A percentile compares a stretch with the other conserved stretches of the same genome.
Evolutionary conservation across 1,140 invertebrate genomes (phyloP).

Genomic region (Drosophila parabipectinata): DNA sequence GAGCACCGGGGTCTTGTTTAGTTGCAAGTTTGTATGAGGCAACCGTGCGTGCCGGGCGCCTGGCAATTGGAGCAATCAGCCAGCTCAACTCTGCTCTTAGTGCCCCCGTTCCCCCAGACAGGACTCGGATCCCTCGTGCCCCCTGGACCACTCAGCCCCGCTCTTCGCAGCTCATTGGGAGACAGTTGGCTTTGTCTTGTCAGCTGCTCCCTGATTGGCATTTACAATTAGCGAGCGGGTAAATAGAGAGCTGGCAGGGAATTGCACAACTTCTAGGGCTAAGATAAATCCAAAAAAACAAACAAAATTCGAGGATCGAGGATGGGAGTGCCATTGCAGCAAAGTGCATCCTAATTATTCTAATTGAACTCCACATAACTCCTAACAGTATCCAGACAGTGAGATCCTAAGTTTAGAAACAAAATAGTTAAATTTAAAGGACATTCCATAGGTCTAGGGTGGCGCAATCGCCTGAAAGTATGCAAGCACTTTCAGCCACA

Average conservation of each 20-base stretch:
- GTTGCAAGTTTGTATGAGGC: constrained; percentile 77
- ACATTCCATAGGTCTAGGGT: too few relatives aligned
- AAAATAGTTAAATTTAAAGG: too few relatives aligned
- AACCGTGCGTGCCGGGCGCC: constrained; percentile 74
- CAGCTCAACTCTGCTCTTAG: constrained; percentile 47
- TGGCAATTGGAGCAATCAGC: constrained; percentile 78
- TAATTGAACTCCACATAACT: too few relatives aligned
- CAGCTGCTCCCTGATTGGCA: constrained; percentile 72
- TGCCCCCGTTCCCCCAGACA: constrained; percentile 21
- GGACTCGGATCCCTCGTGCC: constrained; percentile 24
- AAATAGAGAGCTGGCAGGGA: constrained; percentile 50
- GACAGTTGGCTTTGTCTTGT: constrained; percentile 49
- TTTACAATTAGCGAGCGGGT: constrained; percentile 82
- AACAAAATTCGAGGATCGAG: not conserved
- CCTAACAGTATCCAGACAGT: too few relatives aligned
- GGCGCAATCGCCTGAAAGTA: constrained; percentile 35
- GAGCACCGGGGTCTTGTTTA: constrained; percentile 50
- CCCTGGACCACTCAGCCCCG: constrained; percentile 5
- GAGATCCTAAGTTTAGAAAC: too few relatives aligned
- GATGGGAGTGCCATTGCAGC: not conserved
- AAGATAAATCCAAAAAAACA: constrained; percentile 17
- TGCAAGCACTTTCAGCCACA: not conserved
- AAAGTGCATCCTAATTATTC: too few relatives aligned
- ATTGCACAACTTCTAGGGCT: constrained; percentile 42
- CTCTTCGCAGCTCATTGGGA: constrained; percentile 13